Percentiles rank a stretch among this genome's conserved stretches.
These are phyloP conservation scores for Pteropus rufus DNA, from an alignment of 2,797 vertebrate species.

Conservation along the genomic window DNA sequence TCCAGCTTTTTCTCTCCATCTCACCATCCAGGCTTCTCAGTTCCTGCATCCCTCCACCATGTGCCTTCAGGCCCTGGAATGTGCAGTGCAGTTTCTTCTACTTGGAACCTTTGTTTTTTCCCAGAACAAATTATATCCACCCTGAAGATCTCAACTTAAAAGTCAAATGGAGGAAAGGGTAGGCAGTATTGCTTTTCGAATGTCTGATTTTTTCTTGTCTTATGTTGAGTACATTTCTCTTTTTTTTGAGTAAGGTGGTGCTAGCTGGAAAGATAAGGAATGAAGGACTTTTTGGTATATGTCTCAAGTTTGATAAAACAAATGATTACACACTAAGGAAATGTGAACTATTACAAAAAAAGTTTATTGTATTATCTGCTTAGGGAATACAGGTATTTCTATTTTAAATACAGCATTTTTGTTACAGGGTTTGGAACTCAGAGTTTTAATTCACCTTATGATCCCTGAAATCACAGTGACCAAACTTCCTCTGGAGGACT, in stretches of 20 bases:
- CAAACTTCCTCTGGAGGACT: background rate
- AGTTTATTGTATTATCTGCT: background rate
- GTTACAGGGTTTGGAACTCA: background rate
- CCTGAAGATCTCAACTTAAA: background rate
- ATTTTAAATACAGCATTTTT: background rate
- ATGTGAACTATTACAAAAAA: background rate
- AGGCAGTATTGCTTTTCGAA: background rate
- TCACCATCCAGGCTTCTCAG: background rate
- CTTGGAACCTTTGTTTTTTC: background rate
- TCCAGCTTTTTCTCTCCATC: background rate
- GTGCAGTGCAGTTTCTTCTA: background rate
- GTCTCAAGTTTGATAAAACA: slow-evolving; percentile 35
- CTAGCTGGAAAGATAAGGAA: background rate
- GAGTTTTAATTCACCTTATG: background rate
- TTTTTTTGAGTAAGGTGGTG: background rate
- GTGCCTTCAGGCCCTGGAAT: background rate
- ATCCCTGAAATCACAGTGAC: background rate
- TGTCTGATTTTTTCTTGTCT: background rate
- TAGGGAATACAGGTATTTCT: background rate
- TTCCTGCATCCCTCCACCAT: background rate
- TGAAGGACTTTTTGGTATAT: background rate
- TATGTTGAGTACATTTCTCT: background rate
- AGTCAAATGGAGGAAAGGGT: background rate
- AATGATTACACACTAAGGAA: background rate
- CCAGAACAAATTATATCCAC: background rate